Evolutionary conservation across 2,797 vertebrate genomes (phyloP), one percentile per base, ranked within the genome.

Genomic region (Dallia pectoralis): DNA sequence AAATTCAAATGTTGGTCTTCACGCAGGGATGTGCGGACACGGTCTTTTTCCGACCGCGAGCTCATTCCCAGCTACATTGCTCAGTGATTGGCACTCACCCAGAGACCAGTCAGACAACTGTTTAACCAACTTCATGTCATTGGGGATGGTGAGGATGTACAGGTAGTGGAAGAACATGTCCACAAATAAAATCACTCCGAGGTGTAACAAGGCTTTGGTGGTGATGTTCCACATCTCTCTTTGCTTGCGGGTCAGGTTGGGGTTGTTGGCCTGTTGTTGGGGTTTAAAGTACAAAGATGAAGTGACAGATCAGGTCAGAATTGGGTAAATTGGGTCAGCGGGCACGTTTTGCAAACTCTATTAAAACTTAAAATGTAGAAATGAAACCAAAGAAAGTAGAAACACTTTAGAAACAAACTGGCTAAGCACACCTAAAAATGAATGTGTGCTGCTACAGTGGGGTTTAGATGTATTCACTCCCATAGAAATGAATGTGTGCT

Each of bases 151-250:
- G 85, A 99, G 86, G 91, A 99, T 99, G 89, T 99, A 99, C 78
- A 99, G 95, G 87, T 94, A 99, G 84, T 99, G 98, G 85, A 99
- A 99, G 89, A 97, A 95, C 83, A 96, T 73, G 14, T 98, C 97
- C 85, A 99, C 96, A 0, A 93, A 74, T 14, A 96, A 9, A 47
- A 99, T 89, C 51, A 90, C 86, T 40, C 84, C 92, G 68, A 95
- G 86, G 0, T 99, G 94, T 81, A 94, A 59, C 51, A 95, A 72
- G 0, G 96, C 97, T 8, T 91, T 92, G 67, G 91, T 83, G 8
- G 85, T 93, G 85, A 99, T 99, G 82, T 82, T 94, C 97, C 91
- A 95, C 93, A 99, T 89, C 88, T 98, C 97, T 0, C 95, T 86
- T 0, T 97, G 94, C 14, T 92, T 96, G 63, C 97, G 94, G 25